Percentiles rank a stretch among this genome's conserved stretches.
phyloP scores from a whole-genome alignment of 2,888 invertebrate genomes.

The Drosophila niveifrons region DNA sequence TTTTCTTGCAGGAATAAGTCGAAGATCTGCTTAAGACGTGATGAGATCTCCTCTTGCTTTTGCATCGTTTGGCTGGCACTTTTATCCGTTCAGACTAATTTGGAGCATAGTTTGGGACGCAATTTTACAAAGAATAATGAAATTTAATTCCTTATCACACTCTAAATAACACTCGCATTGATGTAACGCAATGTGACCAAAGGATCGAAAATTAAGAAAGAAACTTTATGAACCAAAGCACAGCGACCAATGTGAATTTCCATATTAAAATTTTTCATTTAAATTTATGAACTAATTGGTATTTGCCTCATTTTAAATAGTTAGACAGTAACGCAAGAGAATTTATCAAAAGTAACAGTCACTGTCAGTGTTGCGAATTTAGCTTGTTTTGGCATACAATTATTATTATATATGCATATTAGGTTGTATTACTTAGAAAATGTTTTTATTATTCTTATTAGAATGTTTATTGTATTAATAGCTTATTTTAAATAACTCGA shows the following conservation, averaged over 20 bases:
- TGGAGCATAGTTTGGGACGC: constrained; percentile 54
- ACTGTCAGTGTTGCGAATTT: not conserved
- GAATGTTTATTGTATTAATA: too few species aligned
- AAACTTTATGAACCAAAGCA: not conserved
- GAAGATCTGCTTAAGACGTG: constrained; percentile 76
- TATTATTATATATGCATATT: too few species aligned
- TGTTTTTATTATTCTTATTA: not conserved
- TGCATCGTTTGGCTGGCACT: constrained; percentile 56
- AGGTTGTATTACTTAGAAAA: too few species aligned
- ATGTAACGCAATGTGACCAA: constrained; percentile 37
- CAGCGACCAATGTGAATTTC: too few species aligned
- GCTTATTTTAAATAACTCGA: not conserved
- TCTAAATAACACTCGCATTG: constrained; percentile 51
- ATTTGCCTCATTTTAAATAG: not conserved
- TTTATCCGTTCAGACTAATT: constrained; percentile 1
- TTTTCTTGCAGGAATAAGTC: constrained; percentile 78
- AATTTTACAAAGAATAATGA: constrained; percentile 59
- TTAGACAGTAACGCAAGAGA: not conserved
- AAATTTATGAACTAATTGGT: not conserved
- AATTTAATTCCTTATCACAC: constrained; percentile 65
- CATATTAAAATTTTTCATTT: too few species aligned
- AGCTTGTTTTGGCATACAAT: not conserved
- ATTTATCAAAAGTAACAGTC: not conserved
- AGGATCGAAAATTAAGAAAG: not conserved
- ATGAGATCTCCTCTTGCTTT: constrained; percentile 70